Conservation (phyloP, 1,140 invertebrate species). For the Tetramorium simillimum region DNA sequence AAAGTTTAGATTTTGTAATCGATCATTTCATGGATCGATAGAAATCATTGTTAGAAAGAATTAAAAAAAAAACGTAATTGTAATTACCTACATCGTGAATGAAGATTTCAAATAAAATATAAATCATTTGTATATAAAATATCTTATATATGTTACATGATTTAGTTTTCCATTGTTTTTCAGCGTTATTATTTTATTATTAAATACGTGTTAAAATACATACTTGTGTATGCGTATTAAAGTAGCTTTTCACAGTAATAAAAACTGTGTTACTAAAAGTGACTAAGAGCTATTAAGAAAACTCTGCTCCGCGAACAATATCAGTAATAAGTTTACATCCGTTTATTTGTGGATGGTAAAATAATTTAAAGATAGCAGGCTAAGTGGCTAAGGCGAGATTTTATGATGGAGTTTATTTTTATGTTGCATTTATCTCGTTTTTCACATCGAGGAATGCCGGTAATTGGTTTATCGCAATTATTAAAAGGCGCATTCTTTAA, state of each 20-base stretch:
- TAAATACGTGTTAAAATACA: background rate
- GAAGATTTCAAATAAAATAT: background rate
- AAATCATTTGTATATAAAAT: background rate
- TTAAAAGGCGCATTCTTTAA: background rate
- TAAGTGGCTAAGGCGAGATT: no score
- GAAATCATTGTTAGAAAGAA: background rate
- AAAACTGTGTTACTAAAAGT: background rate
- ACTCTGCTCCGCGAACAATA: conserved; percentile 2
- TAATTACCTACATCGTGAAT: background rate
- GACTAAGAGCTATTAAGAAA: conserved; percentile 9
- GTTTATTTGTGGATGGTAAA: conserved; percentile 40
- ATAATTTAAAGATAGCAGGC: background rate
- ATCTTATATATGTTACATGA: background rate
- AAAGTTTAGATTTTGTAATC: background rate
- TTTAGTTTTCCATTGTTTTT: background rate
- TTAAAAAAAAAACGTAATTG: background rate
- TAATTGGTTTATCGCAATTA: background rate
- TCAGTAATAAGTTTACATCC: conserved; percentile 23
- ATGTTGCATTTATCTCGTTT: background rate
- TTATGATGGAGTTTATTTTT: background rate
- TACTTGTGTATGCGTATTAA: background rate
- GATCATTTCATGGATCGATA: background rate
- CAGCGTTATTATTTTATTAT: background rate
- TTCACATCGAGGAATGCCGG: background rate
- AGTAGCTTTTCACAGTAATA: background rate